A percentile compares a stretch with the other conserved stretches of the same genome.
Evolutionary conservation across 2,113 vertebrate species (phyloP).

Genomic region (Aspiorhynchus laticeps): DNA sequence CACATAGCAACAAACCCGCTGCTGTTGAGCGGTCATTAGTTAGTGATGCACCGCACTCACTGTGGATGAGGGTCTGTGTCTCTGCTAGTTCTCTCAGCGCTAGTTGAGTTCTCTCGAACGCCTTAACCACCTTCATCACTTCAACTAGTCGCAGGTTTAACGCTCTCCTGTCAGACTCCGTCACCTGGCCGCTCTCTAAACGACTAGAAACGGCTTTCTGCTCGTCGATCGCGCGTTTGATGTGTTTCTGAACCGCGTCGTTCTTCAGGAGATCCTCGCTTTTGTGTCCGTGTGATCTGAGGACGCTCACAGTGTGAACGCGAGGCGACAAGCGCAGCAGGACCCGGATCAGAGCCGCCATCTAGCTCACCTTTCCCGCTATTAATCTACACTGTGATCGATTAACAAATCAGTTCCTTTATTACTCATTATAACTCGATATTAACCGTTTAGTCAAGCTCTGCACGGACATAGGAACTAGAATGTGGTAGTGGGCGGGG

Average conservation of each 20-base stretch:
- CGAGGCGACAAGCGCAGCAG: too few relatives aligned
- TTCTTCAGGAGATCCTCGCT: conserved; percentile 52
- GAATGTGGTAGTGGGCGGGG: neutral
- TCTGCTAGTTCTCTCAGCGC: conserved; percentile 64
- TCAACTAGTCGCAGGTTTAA: conserved; percentile 55
- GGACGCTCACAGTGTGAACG: neutral
- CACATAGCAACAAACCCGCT: too few relatives aligned
- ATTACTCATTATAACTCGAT: too few relatives aligned
- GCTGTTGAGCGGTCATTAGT: too few relatives aligned
- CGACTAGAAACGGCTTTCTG: conserved; percentile 36
- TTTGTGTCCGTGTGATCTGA: neutral
- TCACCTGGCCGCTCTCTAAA: conserved; percentile 57
- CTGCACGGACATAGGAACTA: too few relatives aligned
- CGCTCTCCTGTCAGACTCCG: conserved; percentile 63
- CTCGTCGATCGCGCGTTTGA: conserved; percentile 63
- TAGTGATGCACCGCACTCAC: conserved; percentile 52
- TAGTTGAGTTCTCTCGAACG: conserved; percentile 39
- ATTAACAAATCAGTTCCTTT: neutral
- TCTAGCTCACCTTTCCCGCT: neutral
- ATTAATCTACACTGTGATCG: neutral
- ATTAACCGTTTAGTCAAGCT: too few relatives aligned
- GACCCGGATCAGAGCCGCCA: neutral
- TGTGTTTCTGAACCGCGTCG: conserved; percentile 59
- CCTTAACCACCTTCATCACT: conserved; percentile 58
- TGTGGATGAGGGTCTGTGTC: conserved; percentile 57